These are phyloP conservation scores for Edolisoma coerulescens DNA, from an alignment of 2,113 vertebrate species.

Conservation along the genomic window DNA sequence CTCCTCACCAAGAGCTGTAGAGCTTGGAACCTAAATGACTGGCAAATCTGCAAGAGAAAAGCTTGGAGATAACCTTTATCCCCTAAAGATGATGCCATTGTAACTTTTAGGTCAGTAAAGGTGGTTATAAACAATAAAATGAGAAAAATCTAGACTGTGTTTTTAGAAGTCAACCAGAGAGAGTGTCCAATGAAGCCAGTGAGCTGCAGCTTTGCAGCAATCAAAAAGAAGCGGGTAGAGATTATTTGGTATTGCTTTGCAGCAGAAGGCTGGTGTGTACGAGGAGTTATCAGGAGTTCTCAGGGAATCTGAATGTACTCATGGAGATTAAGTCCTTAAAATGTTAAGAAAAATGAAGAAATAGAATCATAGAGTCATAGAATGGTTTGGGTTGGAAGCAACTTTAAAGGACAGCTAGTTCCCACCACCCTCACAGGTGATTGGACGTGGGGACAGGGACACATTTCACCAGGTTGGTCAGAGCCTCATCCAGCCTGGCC, in stretches of 20 bases:
- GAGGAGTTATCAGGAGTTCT: not conserved
- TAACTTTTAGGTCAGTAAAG: not conserved
- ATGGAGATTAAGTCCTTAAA: not conserved
- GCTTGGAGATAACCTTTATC: not conserved
- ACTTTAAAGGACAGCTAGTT: not conserved
- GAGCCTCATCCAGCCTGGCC: not conserved
- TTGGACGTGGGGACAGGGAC: not conserved
- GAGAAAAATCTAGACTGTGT: not conserved
- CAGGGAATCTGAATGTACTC: not conserved
- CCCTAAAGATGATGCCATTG: not conserved
- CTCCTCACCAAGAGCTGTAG: not conserved
- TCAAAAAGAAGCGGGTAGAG: not conserved
- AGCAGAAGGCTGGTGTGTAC: not conserved
- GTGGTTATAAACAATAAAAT: not conserved
- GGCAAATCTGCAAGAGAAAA: not conserved
- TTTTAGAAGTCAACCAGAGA: not conserved
- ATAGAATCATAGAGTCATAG: not conserved
- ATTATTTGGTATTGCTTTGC: not conserved
- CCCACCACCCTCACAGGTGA: not conserved
- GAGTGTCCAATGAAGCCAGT: rapidly evolving
- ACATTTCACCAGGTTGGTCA: not conserved
- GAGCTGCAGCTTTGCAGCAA: not conserved
- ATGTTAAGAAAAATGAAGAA: not conserved
- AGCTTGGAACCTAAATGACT: not conserved
- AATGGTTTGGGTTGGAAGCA: not conserved